Evolutionary conservation across 2,797 vertebrate species (phyloP).

Genomic region (Acrocephalus scirpaceus): DNA sequence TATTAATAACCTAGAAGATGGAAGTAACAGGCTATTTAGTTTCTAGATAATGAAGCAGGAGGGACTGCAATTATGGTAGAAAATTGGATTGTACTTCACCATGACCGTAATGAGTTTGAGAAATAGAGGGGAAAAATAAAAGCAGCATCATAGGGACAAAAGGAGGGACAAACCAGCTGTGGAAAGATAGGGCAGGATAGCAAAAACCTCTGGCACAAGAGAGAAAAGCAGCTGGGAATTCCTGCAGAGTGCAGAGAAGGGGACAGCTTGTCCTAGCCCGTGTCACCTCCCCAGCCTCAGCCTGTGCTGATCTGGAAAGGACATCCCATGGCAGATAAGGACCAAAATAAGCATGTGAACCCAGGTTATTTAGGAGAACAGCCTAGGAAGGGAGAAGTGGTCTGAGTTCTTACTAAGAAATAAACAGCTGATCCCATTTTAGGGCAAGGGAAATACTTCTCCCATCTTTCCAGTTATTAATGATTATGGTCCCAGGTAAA

Average conservation of each 20-base stretch:
- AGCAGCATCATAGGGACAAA: background rate
- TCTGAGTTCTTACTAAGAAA: background rate
- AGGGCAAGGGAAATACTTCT: background rate
- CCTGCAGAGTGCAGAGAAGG: background rate
- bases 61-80: background rate
- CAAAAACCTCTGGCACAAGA: background rate
- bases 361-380: background rate
- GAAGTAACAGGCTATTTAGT: background rate
- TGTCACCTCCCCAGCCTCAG: background rate
- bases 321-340: rapidly evolving
- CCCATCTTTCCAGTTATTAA: background rate
- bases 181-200: background rate
- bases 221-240: background rate
- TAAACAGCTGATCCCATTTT: background rate
- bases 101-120: background rate
- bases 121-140: background rate
- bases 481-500: background rate
- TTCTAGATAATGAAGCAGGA: conserved; percentile 5
- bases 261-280: rapidly evolving
- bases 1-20: background rate
- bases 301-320: background rate
- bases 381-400: background rate
- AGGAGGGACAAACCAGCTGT: background rate
- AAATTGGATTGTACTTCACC: background rate
- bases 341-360: background rate